Conservation (phyloP, 2,113 vertebrate genomes). For the Pogonocichla stellata region DNA sequence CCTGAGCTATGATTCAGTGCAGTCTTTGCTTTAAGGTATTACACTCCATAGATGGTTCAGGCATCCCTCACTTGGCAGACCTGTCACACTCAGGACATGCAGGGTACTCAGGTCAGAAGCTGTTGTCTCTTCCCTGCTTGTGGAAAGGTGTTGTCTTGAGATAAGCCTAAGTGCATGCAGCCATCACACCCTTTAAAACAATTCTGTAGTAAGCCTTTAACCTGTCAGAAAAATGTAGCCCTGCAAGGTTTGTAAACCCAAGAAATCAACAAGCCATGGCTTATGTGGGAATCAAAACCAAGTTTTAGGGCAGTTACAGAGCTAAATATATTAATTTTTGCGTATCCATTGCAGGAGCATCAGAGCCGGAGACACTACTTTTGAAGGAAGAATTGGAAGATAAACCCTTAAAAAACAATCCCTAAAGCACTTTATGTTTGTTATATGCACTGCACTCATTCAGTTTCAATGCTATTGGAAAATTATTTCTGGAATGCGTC, state of each 20-base stretch:
- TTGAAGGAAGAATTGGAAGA: neutral
- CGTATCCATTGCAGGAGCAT: neutral
- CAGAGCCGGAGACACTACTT: neutral
- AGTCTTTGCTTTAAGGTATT: neutral
- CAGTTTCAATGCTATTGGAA: neutral
- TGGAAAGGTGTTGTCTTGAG: neutral
- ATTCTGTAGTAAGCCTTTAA: neutral
- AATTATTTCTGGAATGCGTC: slow-evolving; percentile 25
- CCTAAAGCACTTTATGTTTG: neutral
- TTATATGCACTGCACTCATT: neutral
- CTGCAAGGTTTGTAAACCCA: neutral
- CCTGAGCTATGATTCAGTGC: neutral
- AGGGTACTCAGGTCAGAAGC: neutral
- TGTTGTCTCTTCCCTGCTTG: neutral
- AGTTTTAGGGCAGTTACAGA: neutral
- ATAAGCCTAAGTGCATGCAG: neutral
- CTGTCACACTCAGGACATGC: neutral
- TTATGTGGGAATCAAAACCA: neutral
- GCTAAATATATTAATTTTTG: neutral
- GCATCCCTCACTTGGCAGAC: neutral
- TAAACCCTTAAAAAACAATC: neutral
- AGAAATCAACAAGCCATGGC: neutral
- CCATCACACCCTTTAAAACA: neutral
- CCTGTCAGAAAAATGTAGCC: neutral
- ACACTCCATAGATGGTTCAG: neutral